Base-by-base conservation (phyloP, 1,140 invertebrate genomes). In the Notospermus geniculatus region DNA sequence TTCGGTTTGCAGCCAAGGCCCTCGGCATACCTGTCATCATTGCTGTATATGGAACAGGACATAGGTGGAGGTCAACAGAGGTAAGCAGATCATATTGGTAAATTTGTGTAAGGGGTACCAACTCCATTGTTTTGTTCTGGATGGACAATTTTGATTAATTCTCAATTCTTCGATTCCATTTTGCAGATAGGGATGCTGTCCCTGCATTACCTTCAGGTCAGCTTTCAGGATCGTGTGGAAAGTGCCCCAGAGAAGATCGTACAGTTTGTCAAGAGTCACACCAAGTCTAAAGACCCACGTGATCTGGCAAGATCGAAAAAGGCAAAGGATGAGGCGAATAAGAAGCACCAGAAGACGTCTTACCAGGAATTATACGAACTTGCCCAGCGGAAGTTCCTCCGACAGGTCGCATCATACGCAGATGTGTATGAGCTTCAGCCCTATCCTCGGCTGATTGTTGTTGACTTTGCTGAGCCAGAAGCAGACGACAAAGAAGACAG, bases 291-390 rank as follows among this genome's bases (percentile, higher is more conserved):
- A 50, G 25, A 50, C n/a, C 46, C 46, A n/a, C 25, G 19, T 50
- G 32, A 36, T 4, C 5, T 15, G 5, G 32, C 32, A 4, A 54
- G 23, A 13, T 68, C 61, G 32, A 62, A 60, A 9, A 45, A 62
- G 60, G 59, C 54, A 39, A 69, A 63, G 45, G 65, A 63, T 0
- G 1, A n/a, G 45, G 32, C 32, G 15, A 58, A 50, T 23, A 64
- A 65, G 17, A 54, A 71, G 17, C 57, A 67, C 41, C 62, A 65
- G 36, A 70, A 68, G 55, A 67, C 65, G 7, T 69, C 52, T 60
- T 67, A 32, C 2, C 57, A 79, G 74, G 77, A 79, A 59, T 60
- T 79, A 46, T 74, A 68, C 65, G 77, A 79, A 62, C 59, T 79
- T 25, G 75, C 72, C 0, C 77, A 79, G 65, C 65, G 77, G 36